Evolutionary conservation across 2,888 invertebrate species (phyloP).

Genomic region (Drosophila nr. fundita): DNA sequence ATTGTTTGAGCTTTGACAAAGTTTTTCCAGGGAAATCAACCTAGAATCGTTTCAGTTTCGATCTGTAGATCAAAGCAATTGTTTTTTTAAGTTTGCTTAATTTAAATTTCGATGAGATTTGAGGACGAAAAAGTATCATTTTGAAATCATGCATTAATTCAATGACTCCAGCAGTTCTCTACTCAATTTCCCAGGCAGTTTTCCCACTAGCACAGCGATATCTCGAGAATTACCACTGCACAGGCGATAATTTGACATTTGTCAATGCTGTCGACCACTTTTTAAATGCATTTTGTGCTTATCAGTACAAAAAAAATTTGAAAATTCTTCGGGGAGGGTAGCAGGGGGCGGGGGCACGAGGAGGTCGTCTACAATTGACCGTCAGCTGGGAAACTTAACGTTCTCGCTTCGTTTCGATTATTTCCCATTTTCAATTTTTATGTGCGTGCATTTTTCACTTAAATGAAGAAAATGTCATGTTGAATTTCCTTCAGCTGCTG

Average conservation of each 20-base stretch:
- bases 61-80: no score
- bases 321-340: neutral
- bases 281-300: constrained; percentile 42
- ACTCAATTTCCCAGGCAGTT: neutral
- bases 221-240: constrained; percentile 16
- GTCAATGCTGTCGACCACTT: constrained; percentile 26
- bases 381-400: constrained; percentile 28
- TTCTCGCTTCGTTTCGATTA: constrained; percentile 26
- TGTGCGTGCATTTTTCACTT: constrained; percentile 55
- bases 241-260: constrained; percentile 25
- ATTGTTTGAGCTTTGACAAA: neutral
- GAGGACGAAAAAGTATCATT: no score
- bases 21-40: no score
- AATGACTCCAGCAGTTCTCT: neutral
- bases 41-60: no score
- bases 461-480: constrained; percentile 27
- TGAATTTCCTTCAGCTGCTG: constrained; percentile 13
- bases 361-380: constrained; percentile 38
- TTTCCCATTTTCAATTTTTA: constrained; percentile 42
- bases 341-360: neutral
- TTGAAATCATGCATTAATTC: neutral
- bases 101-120: no score
- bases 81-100: no score
- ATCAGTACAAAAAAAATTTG: constrained; percentile 29
- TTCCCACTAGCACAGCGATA: constrained; percentile 30